These are phyloP conservation scores for Notospermus geniculatus DNA, from an alignment of 1,140 invertebrate species.

Conservation along the genomic window DNA sequence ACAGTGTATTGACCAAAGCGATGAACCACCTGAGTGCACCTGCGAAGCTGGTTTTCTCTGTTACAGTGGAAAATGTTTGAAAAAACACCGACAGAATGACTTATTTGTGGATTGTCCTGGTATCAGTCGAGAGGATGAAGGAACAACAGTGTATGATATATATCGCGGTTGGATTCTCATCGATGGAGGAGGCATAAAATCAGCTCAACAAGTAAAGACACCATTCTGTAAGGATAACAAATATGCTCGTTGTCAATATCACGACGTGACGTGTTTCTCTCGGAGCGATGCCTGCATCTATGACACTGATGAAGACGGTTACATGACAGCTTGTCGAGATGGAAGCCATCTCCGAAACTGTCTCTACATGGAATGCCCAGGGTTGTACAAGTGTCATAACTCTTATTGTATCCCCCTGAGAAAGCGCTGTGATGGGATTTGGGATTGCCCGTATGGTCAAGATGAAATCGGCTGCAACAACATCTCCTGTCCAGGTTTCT, in stretches of 20 bases:
- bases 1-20: neutral
- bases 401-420: conserved; percentile 4
- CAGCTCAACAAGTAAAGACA: neutral
- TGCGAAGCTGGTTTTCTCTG: neutral
- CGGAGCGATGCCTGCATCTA: neutral
- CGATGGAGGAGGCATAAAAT: too few species aligned
- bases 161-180: too few species aligned
- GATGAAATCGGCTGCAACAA: conserved; percentile 2
- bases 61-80: neutral
- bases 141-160: neutral
- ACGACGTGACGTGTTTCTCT: neutral
- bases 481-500: neutral
- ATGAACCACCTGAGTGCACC: neutral
- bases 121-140: neutral
- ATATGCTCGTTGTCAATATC: neutral
- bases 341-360: conserved; percentile 9
- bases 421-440: conserved; percentile 1
- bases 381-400: conserved; percentile 5
- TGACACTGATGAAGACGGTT: neutral
- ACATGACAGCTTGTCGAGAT: conserved; percentile 1
- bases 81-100: neutral
- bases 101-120: neutral
- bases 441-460: neutral
- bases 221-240: neutral
- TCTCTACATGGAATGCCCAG: neutral